Base-by-base conservation (phyloP, 2,888 invertebrate species). In the Latheticus oryzae region DNA sequence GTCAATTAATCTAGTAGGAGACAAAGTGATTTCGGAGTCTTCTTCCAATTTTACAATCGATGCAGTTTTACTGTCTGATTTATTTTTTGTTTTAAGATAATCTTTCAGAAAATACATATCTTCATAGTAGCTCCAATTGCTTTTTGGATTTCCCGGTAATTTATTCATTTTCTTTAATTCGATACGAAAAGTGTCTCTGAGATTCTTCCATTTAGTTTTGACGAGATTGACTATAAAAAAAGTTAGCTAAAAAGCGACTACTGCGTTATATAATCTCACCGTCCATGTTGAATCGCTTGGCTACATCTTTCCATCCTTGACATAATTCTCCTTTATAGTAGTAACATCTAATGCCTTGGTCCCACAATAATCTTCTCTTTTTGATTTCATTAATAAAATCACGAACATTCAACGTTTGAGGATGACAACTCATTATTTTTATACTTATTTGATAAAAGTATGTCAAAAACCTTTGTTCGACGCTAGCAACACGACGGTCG, bases 51-150 rank as follows among this genome's bases (percentile, higher is more conserved):
- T 26, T 2, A 2, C 9, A 2, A 21, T 8, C 16, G 11, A 12
- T 28, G 8, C 28, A 1, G 8, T 12, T 7, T 8, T 33, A 7
- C 32, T 42, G 2, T 3, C 8, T 24, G 19, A 19, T 13, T 19
- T 17, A 19, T 48, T 23, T 28, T 5, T 3, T 1, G 53, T 42
- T 12, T 32, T 32, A 1, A 58, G 19, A 3, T 48, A 21, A 4
- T 53, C 40, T 7, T 35, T 53, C 2, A 58, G 8, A 30, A 58
- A 58, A 1, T 40, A 26, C 58, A 58, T 58, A 12, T 58, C 53
- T 3, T 58, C 42, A 21, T 42, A 58, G 26, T 58, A 37, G 0
- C 21, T 12, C 58, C 58, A 58, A 8, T 26, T 11, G 8, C 52
- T 51, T 12, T 9, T 19, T 2, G 16, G n/a, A n/a, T n/a, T n/a